Evolutionary conservation across 2,797 vertebrate species (phyloP).

Genomic region (Adelosebastes latens): DNA sequence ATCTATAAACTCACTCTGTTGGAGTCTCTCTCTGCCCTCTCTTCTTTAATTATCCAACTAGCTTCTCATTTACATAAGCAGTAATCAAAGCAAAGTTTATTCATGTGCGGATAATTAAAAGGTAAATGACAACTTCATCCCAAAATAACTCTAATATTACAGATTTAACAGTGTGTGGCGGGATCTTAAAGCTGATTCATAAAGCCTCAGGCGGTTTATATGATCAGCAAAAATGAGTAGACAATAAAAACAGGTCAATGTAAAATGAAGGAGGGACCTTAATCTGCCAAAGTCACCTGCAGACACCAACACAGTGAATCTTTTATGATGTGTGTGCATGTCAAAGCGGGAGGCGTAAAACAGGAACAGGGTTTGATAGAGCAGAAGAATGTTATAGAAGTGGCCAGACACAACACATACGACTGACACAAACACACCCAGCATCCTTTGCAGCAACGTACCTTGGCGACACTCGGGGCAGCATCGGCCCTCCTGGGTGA

Average conservation of each 20-base stretch:
- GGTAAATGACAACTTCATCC: not conserved
- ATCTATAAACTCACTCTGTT: not conserved
- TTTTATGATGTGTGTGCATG: no score
- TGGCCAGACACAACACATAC: not conserved
- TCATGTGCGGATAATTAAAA: not conserved
- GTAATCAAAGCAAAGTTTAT: not conserved
- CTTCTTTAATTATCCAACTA: constrained; percentile 8
- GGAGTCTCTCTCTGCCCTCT: not conserved
- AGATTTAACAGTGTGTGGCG: not conserved
- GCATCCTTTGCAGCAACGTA: constrained; percentile 50
- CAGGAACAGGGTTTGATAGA: not conserved
- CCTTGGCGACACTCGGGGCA: constrained; percentile 89
- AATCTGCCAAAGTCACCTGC: not conserved
- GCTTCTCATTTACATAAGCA: constrained; percentile 16
- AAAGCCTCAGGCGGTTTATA: not conserved
- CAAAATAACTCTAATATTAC: not conserved
- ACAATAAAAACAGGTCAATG: not conserved
- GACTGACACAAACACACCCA: not conserved
- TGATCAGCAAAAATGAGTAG: not conserved
- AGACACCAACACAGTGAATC: no score
- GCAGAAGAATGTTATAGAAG: not conserved
- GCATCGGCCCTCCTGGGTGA: constrained; percentile 78
- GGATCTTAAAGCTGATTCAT: not conserved
- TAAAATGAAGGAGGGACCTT: not conserved
- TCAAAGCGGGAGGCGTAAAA: not conserved